Conservation (phyloP, 1,140 invertebrate species). For the Neocloeon triangulifer region DNA sequence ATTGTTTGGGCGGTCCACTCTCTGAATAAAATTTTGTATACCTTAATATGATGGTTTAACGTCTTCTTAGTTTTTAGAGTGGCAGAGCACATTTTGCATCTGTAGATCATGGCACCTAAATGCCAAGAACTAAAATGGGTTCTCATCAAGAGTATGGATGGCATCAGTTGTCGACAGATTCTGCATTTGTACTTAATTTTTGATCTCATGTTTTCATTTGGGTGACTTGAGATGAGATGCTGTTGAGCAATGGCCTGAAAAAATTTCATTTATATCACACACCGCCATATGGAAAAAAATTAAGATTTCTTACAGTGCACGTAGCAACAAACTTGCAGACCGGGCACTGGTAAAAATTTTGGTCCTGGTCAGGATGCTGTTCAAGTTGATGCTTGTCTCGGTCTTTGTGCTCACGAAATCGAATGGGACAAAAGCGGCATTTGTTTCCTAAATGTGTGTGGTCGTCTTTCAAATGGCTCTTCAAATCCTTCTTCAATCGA, state of each 20-base stretch:
- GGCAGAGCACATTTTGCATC: conserved; percentile 9
- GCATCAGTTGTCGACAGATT: conserved; percentile 3
- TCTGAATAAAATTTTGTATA: conserved; percentile 2
- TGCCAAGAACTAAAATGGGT: conserved; percentile 8
- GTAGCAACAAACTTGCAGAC: background rate
- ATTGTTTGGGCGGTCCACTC: background rate
- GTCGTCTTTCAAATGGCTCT: conserved; percentile 1
- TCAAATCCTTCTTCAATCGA: too few species aligned
- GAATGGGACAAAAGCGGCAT: too few species aligned
- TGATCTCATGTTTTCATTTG: background rate
- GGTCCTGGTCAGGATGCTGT: too few species aligned
- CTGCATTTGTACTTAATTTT: background rate
- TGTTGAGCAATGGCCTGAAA: background rate
- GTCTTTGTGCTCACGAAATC: too few species aligned
- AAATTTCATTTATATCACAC: background rate
- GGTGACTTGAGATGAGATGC: background rate
- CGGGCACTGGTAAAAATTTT: background rate
- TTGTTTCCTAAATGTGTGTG: too few species aligned
- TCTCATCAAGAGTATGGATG: conserved; percentile 1
- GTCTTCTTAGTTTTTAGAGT: conserved; percentile 11
- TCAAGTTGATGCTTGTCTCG: too few species aligned
- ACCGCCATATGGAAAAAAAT: background rate
- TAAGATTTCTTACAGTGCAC: background rate
- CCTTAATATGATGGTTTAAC: conserved; percentile 10
- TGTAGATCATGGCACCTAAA: conserved; percentile 8